Base-by-base conservation (phyloP, 2,113 vertebrate genomes). In the Panthera uncia region DNA sequence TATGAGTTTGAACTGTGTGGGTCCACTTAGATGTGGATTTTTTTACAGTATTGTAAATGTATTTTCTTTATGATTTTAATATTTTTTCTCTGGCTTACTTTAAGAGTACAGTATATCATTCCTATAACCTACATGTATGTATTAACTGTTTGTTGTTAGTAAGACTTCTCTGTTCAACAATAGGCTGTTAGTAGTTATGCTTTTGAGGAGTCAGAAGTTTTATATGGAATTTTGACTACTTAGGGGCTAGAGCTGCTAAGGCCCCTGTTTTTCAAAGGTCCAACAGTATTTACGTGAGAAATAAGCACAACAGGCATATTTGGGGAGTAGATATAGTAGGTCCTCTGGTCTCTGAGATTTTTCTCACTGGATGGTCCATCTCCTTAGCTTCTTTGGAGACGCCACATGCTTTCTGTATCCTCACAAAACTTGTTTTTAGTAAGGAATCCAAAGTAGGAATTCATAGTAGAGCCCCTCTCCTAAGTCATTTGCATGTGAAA, bases 391-490 rank as follows among this genome's bases (percentile, higher is more conserved):
- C 33, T 89, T 82, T 66, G 57, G 31, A 29, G 65, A 63, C 18
- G 9, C 25, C 11, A 36, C 4, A 13, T 82, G 16, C 65, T 89
- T 78, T 89, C 61, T 73, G 18, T 78, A 90, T 66, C 55, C 16
- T 94, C 66, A 94, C 4, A 81, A 73, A 94, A 89, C 21, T 36
- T 97, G 29, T 18, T 91, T 13, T 93, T 78, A 91, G 57, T 41
- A 92, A 94, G 50, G 23, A 94, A 87, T 73, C 4, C 18, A 66
- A 87, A 83, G 73, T 61, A 61, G 57, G 57, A 61, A 61, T 61
- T 88, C 14, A 76, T 68, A 85, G 15, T 36, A 65, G 38, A 74
- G 11, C 89, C 76, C 74, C 25, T 92, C 14, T 86, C 9, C 27
- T 66, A 92, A 94, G 55, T 3, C 9, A 92, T 10, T 66, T 93